Conservation (phyloP, 2,888 invertebrate genomes). For the Tridacna gigas region DNA sequence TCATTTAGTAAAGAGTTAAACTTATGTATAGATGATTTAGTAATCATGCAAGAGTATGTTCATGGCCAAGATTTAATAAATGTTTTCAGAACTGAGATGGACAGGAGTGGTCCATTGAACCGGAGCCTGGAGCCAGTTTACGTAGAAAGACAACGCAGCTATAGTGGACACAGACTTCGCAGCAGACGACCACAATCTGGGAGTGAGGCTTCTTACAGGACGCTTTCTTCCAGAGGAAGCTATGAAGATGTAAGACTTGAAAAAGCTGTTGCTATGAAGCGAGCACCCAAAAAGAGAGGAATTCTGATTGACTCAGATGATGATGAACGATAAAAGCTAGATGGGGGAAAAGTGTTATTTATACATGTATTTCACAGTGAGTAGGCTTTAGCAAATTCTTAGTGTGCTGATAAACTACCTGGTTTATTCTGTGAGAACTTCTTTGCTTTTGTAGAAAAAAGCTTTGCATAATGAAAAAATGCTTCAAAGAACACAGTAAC, state of each 20-base stretch:
- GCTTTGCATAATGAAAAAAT: no score
- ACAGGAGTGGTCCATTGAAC: conserved; percentile 11
- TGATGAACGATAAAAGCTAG: conserved; percentile 40
- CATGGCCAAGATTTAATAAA: not conserved
- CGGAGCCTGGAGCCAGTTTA: not conserved
- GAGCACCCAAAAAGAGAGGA: conserved; percentile 28
- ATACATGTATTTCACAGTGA: not conserved
- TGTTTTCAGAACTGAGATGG: conserved; percentile 1
- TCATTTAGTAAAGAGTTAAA: no score
- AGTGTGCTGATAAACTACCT: no score
- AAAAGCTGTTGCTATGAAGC: conserved; percentile 31
- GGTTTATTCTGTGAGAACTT: no score
- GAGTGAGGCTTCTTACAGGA: conserved; percentile 57
- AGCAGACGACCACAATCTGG: conserved; percentile 37
- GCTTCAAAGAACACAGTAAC: no score
- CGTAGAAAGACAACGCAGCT: not conserved
- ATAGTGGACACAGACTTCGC: not conserved
- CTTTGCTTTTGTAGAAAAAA: no score
- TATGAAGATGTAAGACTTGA: conserved; percentile 56
- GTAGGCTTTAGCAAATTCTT: not conserved
- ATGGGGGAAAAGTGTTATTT: not conserved
- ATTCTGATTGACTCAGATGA: conserved; percentile 54
- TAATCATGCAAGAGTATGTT: no score
- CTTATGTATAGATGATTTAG: no score
- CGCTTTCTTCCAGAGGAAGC: conserved; percentile 42